Percentiles rank a stretch among this genome's conserved stretches.
Conservation (phyloP, 2,113 vertebrate species). For the Crotalus viridis region DNA sequence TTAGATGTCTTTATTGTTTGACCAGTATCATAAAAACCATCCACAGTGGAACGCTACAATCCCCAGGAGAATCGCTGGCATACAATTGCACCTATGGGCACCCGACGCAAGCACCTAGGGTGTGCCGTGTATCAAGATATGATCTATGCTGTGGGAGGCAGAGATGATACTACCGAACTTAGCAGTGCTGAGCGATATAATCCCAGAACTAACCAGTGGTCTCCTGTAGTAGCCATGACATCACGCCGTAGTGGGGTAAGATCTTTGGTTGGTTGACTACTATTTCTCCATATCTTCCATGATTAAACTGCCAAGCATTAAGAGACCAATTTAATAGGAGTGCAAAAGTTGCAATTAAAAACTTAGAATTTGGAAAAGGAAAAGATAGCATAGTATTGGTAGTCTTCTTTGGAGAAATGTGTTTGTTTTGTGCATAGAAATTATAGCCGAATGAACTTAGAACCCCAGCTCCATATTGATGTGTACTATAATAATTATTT, state of each 20-base stretch:
- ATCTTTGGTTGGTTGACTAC: constrained; percentile 11
- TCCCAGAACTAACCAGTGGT: constrained; percentile 97
- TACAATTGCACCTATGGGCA: constrained; percentile 97
- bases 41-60: constrained; percentile 93
- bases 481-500: background rate
- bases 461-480: background rate
- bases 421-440: background rate
- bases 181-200: constrained; percentile 97
- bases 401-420: background rate
- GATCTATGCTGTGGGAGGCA: constrained; percentile 97
- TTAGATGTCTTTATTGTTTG: background rate
- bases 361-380: background rate
- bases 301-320: background rate
- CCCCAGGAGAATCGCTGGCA: constrained; percentile 99
- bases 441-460: background rate
- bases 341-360: background rate
- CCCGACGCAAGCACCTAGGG: constrained; percentile 93
- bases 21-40: background rate
- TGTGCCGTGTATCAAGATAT: constrained; percentile 98
- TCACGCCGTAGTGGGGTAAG: constrained; percentile 94
- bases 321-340: background rate
- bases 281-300: background rate
- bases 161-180: constrained; percentile 96
- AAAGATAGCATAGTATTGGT: background rate
- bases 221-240: constrained; percentile 97